These are phyloP conservation scores for Epiblema foenella DNA, from an alignment of 2,888 invertebrate genomes.

Conservation along the genomic window DNA sequence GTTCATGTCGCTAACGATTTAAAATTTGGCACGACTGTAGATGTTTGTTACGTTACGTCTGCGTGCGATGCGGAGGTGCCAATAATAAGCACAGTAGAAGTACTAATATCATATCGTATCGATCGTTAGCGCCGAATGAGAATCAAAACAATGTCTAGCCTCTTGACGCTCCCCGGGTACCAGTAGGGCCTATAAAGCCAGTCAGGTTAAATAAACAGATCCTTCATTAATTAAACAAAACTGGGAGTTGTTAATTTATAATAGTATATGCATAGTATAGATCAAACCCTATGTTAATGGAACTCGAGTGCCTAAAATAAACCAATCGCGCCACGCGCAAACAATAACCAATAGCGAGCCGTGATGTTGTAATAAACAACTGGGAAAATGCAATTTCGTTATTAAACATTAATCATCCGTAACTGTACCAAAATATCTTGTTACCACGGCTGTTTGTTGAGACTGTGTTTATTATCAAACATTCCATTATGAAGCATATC, in stretches of 20 bases:
- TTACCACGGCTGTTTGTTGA: too few species aligned
- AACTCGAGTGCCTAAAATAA: background rate
- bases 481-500: too few species aligned
- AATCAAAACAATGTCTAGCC: too few species aligned
- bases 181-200: too few species aligned
- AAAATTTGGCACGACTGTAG: conserved; percentile 18
- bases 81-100: conserved; percentile 1
- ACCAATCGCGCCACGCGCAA: background rate
- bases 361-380: too few species aligned
- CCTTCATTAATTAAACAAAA: background rate
- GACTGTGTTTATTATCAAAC: too few species aligned
- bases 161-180: too few species aligned
- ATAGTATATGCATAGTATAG: background rate
- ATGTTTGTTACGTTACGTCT: conserved; percentile 16
- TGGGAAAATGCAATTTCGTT: too few species aligned
- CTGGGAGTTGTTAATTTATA: background rate
- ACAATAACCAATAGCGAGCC: too few species aligned
- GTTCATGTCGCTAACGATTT: conserved; percentile 8
- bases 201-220: background rate
- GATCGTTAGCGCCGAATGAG: background rate
- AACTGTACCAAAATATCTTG: too few species aligned
- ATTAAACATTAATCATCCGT: too few species aligned
- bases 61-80: background rate
- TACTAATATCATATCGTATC: too few species aligned
- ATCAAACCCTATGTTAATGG: background rate